These are phyloP conservation scores for Sminthurinus aureus DNA, from an alignment of 2,888 invertebrate genomes.

Conservation along the genomic window DNA sequence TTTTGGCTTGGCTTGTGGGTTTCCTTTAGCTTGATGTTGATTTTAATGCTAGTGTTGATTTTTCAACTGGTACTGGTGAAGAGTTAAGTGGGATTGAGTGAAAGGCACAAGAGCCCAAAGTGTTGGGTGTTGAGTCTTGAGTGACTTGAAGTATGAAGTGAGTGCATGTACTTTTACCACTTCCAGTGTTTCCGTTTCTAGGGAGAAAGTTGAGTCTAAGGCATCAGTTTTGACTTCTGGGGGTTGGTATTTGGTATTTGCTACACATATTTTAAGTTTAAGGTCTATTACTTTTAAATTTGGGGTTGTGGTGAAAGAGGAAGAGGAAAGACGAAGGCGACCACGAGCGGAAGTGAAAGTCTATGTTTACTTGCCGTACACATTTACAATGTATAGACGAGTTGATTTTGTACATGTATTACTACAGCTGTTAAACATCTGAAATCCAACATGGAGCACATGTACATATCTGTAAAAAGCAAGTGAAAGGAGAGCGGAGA, in stretches of 20 bases:
- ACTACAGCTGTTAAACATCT: too few species aligned
- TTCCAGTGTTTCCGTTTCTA: neutral
- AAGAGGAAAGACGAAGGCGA: too few species aligned
- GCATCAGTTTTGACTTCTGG: too few species aligned
- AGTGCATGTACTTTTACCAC: neutral
- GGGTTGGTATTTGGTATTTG: neutral
- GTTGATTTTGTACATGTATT: too few species aligned
- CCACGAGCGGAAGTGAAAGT: neutral
- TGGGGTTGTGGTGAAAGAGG: neutral
- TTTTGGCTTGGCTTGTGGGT: neutral
- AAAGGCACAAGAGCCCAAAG: neutral
- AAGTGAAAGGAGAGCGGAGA: too few species aligned
- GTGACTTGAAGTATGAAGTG: too few species aligned
- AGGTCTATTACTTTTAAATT: neutral
- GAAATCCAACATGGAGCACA: too few species aligned
- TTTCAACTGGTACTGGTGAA: neutral
- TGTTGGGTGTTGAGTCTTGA: neutral
- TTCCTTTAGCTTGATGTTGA: neutral
- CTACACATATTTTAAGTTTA: neutral
- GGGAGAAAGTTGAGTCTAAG: too few species aligned
- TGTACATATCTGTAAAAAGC: too few species aligned
- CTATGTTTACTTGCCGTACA: too few species aligned
- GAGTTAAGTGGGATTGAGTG: neutral
- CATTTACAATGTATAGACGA: too few species aligned
- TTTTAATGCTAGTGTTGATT: neutral